Evolutionary conservation across 2,113 vertebrate species (phyloP).

Genomic region (Phylloscopus trochiloides): DNA sequence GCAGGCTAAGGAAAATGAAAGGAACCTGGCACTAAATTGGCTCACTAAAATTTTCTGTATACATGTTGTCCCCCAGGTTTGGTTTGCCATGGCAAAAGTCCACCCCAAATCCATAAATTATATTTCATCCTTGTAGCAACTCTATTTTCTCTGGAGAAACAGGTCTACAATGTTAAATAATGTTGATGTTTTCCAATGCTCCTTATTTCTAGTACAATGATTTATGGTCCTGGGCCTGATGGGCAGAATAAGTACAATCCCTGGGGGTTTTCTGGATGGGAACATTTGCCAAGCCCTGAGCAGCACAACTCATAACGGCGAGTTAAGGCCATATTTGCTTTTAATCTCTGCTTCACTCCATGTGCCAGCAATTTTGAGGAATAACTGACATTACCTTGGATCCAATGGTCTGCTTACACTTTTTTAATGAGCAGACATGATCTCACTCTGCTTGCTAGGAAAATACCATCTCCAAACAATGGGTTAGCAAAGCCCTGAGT

Average conservation of each 20-base stretch:
- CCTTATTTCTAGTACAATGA: neutral
- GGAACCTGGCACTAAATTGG: neutral
- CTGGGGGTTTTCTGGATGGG: neutral
- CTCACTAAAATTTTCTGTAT: neutral
- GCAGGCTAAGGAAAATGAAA: neutral
- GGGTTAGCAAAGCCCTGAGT: neutral
- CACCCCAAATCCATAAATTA: neutral
- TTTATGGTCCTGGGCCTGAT: neutral
- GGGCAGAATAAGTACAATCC: neutral
- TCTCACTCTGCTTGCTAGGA: neutral
- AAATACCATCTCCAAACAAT: neutral
- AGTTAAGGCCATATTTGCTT: slow-evolving; percentile 9
- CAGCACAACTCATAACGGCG: neutral
- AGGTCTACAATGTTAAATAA: neutral
- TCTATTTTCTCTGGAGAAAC: neutral
- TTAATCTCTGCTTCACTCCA: neutral
- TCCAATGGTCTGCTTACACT: neutral
- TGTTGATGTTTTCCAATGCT: neutral
- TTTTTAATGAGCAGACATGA: neutral
- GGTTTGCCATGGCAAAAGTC: neutral
- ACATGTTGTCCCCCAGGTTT: neutral
- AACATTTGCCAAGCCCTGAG: neutral
- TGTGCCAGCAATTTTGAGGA: neutral
- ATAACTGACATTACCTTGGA: neutral
- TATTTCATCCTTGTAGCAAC: neutral